Base-by-base conservation (phyloP, 2,888 invertebrate species). In the Sicus ferrugineus region DNA sequence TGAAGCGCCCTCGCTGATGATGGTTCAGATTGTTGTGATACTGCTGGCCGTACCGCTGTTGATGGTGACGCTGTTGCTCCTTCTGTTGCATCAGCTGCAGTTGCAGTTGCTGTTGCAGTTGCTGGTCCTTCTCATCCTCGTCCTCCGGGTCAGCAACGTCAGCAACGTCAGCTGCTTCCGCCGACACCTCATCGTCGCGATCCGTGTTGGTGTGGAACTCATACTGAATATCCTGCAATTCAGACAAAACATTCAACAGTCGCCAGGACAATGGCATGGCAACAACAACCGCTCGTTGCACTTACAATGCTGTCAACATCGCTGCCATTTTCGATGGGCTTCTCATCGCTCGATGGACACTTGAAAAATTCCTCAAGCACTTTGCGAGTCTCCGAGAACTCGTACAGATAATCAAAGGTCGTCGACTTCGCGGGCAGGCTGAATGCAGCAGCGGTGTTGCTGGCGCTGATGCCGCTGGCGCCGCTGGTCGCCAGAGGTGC, bases 351-450 rank as follows among this genome's bases (percentile, higher is more conserved):
- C 68, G 91, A 89, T 62, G 92, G 92, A 82, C 93, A 93, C 83
- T 93, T 91, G 87, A 95, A 96, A 87, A 96, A 96, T 86, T 96
- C 95, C 81, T 95, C 95, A 50, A 96, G 87, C 58, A 95, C 95
- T 87, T 95, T 95, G 75, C 95, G 88, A 28, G 96, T 96, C 86
- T 96, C 95, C 0, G 95, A 95, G 86, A 95, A 95, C 86, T 95
- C 96, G 84, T 95, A 95, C 73, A 95, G 85, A 86, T 95, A 95
- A 87, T 95, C 94, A 83, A 94, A 94, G 42, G 94, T 93, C 66
- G 92, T 88, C 70, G 88, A 84, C 77, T 84, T 84, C 46, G 83
- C 80, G 62, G 80, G 81, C 67, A 81, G 75, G 62, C 78, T 78
- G 69, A 81, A 69, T 16, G 77, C 77, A 54, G 70, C 73, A n/a